Base-by-base conservation (phyloP, 2,797 vertebrate genomes). In the Brachyalestes nurse region DNA sequence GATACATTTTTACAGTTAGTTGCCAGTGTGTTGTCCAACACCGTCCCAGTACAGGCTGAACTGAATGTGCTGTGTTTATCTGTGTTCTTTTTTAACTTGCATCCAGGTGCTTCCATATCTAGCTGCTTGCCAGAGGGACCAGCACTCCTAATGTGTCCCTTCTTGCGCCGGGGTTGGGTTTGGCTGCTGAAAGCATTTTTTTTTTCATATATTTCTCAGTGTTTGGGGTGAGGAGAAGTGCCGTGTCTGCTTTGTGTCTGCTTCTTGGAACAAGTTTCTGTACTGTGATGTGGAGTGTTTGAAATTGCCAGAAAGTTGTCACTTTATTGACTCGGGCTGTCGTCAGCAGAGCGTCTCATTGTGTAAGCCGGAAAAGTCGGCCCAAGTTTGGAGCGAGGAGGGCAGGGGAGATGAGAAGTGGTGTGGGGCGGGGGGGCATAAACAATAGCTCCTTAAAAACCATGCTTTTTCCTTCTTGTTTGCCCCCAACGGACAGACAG, bases 401-500 rank as follows among this genome's bases (percentile, higher is more conserved):
- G 80, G 82, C 83, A 85, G 73, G 42, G 61, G 66, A 58, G 47
- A 84, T 47, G 74, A 51, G 40, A 53, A 9, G 67, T 60, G 82
- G 83, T 71, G 83, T 76, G 71, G 4, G 82, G 83, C 69, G 83
- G 76, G 83, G 76, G 82, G 73, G 62, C 38, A 75, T 70, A 58
- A 82, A 85, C 80, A 86, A 85, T 78, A 87, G 66, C 72, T 81
- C 78, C 67, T 77, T 74, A 87, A 86, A 81, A 73, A 70, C 49
- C 12, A 57, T 74, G 77, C 81, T 90, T 82, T 61, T 84, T 84
- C 81, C 74, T 83, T 79, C 88, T 88, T 82, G 75, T 82, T 75
- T 82, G 74, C 92, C 91, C 90, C 91, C 89, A 88, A 86, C 91
- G 89, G 90, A 90, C 75, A 53, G 38, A 28, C 47, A 75, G 79